phyloP scores from a whole-genome alignment of 2,797 vertebrate species.

The Morelia viridis region DNA sequence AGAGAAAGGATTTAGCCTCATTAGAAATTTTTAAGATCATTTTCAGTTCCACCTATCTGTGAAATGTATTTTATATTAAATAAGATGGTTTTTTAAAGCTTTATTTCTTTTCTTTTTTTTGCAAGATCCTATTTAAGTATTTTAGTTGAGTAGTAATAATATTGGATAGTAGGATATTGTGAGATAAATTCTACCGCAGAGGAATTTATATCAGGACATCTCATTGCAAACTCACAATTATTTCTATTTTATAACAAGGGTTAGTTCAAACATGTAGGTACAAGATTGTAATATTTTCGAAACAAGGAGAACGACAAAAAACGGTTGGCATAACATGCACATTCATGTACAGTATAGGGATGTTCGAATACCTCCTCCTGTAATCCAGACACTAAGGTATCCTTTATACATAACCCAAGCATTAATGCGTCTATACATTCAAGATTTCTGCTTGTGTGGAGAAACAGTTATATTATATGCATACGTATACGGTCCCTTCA shows the following conservation, averaged over 20 bases:
- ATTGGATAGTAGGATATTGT: neutral
- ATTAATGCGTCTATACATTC: neutral
- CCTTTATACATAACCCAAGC: neutral
- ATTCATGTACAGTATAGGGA: neutral
- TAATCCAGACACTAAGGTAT: neutral
- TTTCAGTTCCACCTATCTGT: neutral
- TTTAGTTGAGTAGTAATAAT: neutral
- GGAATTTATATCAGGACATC: neutral
- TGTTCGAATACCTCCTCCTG: neutral
- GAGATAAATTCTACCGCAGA: neutral
- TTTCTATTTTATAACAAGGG: neutral
- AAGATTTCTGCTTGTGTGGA: neutral
- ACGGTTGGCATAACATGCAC: neutral
- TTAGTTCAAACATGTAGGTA: neutral
- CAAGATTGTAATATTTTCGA: neutral
- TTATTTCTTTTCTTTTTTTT: constrained; percentile 42
- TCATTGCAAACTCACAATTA: neutral
- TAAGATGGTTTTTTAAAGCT: neutral
- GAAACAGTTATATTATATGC: neutral
- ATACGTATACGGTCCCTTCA: neutral
- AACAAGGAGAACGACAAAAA: neutral
- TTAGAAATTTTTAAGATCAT: constrained; percentile 43
- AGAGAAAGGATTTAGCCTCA: constrained; percentile 57
- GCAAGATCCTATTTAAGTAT: neutral
- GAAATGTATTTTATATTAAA: constrained; percentile 29